Base-by-base conservation (phyloP, 2,113 vertebrate genomes). In the Lepus europaeus region DNA sequence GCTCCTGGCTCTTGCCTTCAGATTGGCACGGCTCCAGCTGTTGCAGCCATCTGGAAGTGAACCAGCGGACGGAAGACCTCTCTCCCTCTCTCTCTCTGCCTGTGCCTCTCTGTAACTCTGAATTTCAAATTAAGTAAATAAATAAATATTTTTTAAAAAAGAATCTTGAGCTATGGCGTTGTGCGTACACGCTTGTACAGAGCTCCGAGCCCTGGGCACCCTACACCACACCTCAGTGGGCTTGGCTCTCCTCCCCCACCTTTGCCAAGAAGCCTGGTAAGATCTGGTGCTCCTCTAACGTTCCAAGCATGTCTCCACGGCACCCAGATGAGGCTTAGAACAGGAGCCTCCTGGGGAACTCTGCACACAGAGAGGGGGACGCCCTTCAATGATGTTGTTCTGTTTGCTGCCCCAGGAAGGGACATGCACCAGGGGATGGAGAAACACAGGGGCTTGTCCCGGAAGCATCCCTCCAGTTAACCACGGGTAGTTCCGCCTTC, bases 151-250 rank as follows among this genome's bases (percentile, higher is more conserved):
- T 36, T 36, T 36, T 36, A 36, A 36, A 36, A 45, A 45, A 45
- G 45, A 45, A 45, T 45, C 45, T 45, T 12, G 25, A n/a, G 14
- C 2, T 2, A 1, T 1, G 2, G 56, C 19, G 7, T 20, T 23
- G 4, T 0, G 16, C 0, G 17, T 0, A 5, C 23, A 36, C 1
- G 73, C 36, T 19, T 53, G 13, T 20, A 49, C 9, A 0, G 20
- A 0, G 6, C 25, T 20, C 11, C 1, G 25, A 29, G 76, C 3
- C 27, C 20, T 9, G 10, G 73, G 6, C 16, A 5, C 49, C n/a
- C 13, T 31, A 39, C 5, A 39, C 49, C n/a, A 16, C 25, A 31
- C 20, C 31, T n/a, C 25, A 3, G 33, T 0, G 10, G 25, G 9
- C 16, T 29, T 61, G 56, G 31, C 39, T n/a, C n/a, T 29, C 53